Conservation (phyloP, 1,140 invertebrate genomes). For the Drosophila sturtevanti region DNA sequence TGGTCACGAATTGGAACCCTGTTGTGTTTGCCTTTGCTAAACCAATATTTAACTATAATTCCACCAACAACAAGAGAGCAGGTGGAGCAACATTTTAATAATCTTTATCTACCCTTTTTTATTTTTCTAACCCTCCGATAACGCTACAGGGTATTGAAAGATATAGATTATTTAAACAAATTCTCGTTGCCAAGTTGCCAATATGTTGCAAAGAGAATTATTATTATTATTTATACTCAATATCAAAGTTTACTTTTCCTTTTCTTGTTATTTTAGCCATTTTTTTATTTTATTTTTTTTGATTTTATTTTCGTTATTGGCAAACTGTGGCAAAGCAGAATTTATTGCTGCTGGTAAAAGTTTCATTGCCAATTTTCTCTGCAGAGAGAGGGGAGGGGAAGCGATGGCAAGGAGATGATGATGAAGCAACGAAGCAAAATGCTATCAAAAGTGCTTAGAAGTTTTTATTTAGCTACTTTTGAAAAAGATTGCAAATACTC, state of each 20-base stretch:
- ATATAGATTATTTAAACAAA: slow-evolving; percentile 56
- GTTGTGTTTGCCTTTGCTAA: not conserved
- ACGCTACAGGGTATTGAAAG: slow-evolving; percentile 16
- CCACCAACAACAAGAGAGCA: not conserved
- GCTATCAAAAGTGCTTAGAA: slow-evolving; percentile 58
- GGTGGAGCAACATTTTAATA: not conserved
- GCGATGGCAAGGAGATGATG: not conserved
- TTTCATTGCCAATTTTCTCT: slow-evolving; percentile 70
- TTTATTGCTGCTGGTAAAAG: slow-evolving; percentile 67
- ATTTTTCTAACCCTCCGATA: not conserved
- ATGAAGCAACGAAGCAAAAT: slow-evolving; percentile 12
- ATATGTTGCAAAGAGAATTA: slow-evolving; percentile 52
- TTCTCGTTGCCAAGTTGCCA: slow-evolving; percentile 43
- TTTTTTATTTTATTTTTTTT: slow-evolving; percentile 20
- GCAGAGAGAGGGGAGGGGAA: not conserved
- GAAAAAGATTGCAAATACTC: slow-evolving; percentile 41
- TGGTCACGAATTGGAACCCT: not conserved
- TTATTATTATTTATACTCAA: slow-evolving; percentile 47
- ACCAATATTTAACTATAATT: not conserved
- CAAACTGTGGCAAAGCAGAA: slow-evolving; percentile 68
- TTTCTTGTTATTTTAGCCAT: too few relatives aligned
- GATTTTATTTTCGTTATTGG: slow-evolving; percentile 20
- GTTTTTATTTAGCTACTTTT: slow-evolving; percentile 50
- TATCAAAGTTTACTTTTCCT: slow-evolving; percentile 18
- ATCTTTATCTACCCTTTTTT: not conserved